Evolutionary conservation across 2,797 vertebrate genomes (phyloP), one percentile per base, ranked within the genome.

Genomic region (Cyclopterus lumpus): DNA sequence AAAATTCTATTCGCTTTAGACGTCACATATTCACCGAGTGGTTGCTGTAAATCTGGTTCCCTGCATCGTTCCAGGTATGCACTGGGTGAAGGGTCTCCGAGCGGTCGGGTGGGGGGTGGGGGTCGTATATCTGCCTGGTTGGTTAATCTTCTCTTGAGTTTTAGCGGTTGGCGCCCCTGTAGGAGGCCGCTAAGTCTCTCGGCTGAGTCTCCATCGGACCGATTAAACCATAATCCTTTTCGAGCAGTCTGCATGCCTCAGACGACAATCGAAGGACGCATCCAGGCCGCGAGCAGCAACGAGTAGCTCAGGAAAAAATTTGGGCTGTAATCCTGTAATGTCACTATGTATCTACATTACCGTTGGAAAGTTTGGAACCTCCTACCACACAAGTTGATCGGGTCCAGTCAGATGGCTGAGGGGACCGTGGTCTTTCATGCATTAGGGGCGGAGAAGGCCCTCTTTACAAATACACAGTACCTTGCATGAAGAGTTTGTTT

Each of bases 191-290:
- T 82, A 71, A 85, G 71, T 46, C 77, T 75, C 76, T 20, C 22
- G 55, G 26, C 75, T 77, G 75, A 86, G 71, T 75, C 68, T 60
- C 73, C 34, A 22, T 67, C 59, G 32, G 60, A 49, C 58, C 20
- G 84, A 88, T 90, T 85, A 89, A n/a, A 72, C 40, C 2, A 0
- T 85, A 89, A 90, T 85, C 87, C 83, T 58, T 15, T 63, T n/a
- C 54, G 42, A 71, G 77, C 28, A 12, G 69, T 2, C 57, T 48
- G 40, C 70, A 53, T 51, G 73, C 73, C 62, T 67, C 36, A 74
- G 49, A 78, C 40, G 28, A 54, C 62, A 38, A 57, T 16, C 54
- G 24, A 68, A 68, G 34, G 58, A 55, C 44, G 20, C 58, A 38
- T 32, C 6, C 51, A 42, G 65, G 11, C 30, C 6, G 68, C 44